phyloP scores from a whole-genome alignment of 23 tunicate genomes.

The Styela clava region DNA sequence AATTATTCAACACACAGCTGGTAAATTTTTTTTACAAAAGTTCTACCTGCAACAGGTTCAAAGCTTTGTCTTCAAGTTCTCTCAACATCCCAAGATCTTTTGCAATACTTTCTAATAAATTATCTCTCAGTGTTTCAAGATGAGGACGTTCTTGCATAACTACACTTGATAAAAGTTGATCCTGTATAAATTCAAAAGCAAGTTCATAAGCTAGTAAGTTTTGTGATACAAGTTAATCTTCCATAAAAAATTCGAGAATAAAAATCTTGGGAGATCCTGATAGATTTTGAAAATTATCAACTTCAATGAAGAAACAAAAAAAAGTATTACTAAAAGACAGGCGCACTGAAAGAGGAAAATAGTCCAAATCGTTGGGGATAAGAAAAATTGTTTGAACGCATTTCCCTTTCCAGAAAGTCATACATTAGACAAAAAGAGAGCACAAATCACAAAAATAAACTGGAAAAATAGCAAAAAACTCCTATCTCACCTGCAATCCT shows the following conservation, averaged over 20 bases:
- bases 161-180: conserved; percentile 79
- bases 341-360: too few relatives aligned
- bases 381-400: too few relatives aligned
- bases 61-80: conserved; percentile 76
- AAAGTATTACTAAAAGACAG: too few relatives aligned
- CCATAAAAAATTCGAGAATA: background rate
- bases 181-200: conserved; percentile 30
- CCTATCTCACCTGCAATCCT: conserved; percentile 73
- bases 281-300: background rate
- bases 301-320: too few relatives aligned
- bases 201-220: background rate
- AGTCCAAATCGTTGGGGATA: too few relatives aligned
- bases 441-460: too few relatives aligned
- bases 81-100: conserved; percentile 54
- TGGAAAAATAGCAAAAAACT: too few relatives aligned
- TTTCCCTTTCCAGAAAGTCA: too few relatives aligned
- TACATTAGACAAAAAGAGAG: too few relatives aligned
- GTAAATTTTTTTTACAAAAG: too few relatives aligned
- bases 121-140: conserved; percentile 66
- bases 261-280: background rate
- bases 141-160: conserved; percentile 83
- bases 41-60: conserved; percentile 62
- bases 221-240: background rate
- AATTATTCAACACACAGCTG: too few relatives aligned
- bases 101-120: conserved; percentile 57